Base-by-base conservation (phyloP, 2,797 vertebrate genomes). In the Acrossocheilus wenchowensis region DNA sequence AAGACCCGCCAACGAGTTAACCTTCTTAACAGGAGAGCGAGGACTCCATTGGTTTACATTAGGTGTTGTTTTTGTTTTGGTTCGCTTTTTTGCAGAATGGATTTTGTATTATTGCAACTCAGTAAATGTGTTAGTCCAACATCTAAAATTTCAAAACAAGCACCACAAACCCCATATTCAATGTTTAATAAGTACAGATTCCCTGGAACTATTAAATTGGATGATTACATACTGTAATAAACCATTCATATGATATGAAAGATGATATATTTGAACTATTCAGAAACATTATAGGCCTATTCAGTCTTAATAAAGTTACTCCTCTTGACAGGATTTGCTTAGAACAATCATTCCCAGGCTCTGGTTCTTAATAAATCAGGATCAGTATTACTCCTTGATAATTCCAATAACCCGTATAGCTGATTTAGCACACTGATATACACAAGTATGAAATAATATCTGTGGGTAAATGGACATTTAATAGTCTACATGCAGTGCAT, bases 1-100 rank as follows among this genome's bases (percentile, higher is more conserved):
- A 89, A 90, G 91, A 91, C 91, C 90, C 91, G 83, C 85, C 93
- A 94, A 92, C 92, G 83, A 86, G 89, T 88, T 92, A 93, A 94
- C 92, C 92, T 91, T 89, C 91, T 94, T 94, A 92, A 81, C 41
- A 41, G 41, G 23, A 57, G 34, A 84, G 78, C 83, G 48, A 81
- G 79, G 78, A 7, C 7, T 83, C 48, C 21, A 45, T 64, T 75
- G 81, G 84, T 77, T 86, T 82, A 82, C 89, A 91, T 90, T 92
- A 90, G 83, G 34, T 83, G 78, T 86, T 90, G 90, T 92, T 87
- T 90, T 92, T 92, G 90, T 92, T 93, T 91, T 92, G 88, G 87
- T 75, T 74, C 62, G 71, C 71, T 73, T 83, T 19, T 23, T 36
- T 72, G 34, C 36, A 57, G 36, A 79, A 15, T 3, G 3, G 54